These are phyloP conservation scores for Tragelaphus buxtoni DNA, from an alignment of 2,113 vertebrate genomes.

Conservation along the genomic window DNA sequence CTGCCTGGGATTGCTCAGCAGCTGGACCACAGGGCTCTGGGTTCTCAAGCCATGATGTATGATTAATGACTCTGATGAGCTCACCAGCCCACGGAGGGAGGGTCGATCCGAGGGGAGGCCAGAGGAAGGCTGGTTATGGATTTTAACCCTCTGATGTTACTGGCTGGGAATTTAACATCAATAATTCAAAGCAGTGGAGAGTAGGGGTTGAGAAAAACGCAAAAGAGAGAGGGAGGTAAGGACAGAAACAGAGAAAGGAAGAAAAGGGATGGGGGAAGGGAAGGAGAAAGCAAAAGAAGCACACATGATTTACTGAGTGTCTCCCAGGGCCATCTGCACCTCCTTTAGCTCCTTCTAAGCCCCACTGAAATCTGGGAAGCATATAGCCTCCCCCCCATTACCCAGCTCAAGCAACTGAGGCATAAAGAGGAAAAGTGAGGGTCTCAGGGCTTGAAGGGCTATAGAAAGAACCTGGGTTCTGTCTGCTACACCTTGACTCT, in stretches of 20 bases:
- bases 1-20: not conserved
- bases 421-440: not conserved
- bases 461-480: not conserved
- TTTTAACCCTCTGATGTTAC: constrained; percentile 56
- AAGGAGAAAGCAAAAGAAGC: not conserved
- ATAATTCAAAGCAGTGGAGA: constrained; percentile 65
- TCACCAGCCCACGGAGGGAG: not conserved
- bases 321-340: not conserved
- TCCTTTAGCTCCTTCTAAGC: not conserved
- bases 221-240: not conserved
- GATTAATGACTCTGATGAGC: constrained; percentile 58
- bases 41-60: not conserved
- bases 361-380: not conserved
- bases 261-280: constrained; percentile 2
- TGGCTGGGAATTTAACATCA: constrained; percentile 71
- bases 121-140: constrained; percentile 62
- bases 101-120: constrained; percentile 26
- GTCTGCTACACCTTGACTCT: not conserved
- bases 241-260: not conserved
- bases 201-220: constrained; percentile 24
- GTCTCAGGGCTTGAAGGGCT: not conserved
- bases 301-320: not conserved
- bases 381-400: not conserved
- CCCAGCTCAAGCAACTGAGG: not conserved
- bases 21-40: not conserved